Percentiles rank a stretch among this genome's conserved stretches.
Evolutionary conservation across 2,888 invertebrate species (phyloP).

Genomic region (Stegana nigrithorax): DNA sequence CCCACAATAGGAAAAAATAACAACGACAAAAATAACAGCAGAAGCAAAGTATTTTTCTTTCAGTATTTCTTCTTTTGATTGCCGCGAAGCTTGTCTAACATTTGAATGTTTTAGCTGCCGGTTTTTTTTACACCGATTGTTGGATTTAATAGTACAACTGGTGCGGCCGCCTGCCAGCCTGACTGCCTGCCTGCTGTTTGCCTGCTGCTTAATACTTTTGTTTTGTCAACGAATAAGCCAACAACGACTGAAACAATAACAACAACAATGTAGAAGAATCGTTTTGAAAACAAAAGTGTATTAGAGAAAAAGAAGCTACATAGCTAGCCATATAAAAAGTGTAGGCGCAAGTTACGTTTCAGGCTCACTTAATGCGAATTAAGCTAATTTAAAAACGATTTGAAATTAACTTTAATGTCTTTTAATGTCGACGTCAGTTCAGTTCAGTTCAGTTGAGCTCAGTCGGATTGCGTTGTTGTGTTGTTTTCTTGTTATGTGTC

Average conservation of each 20-base stretch:
- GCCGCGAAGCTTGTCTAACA: conserved; percentile 47
- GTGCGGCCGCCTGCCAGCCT: background rate
- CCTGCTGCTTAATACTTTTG: conserved; percentile 14
- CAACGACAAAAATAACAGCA: background rate
- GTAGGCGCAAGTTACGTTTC: conserved; percentile 60
- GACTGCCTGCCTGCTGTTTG: background rate
- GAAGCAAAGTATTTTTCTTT: too few relatives aligned
- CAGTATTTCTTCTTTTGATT: conserved; percentile 20
- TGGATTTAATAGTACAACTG: conserved; percentile 21
- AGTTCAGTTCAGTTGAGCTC: too few relatives aligned
- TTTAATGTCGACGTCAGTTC: conserved; percentile 18
- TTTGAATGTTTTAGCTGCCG: conserved; percentile 59
- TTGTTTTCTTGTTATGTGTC: background rate
- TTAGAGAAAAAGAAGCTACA: background rate
- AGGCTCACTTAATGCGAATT: conserved; percentile 56
- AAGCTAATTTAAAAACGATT: conserved; percentile 67
- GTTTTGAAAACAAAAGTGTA: too few relatives aligned
- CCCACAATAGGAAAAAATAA: background rate
- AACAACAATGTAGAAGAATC: background rate
- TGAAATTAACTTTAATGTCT: conserved; percentile 64
- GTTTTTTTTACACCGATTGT: conserved; percentile 22
- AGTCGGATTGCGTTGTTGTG: background rate
- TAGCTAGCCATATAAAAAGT: conserved; percentile 1
- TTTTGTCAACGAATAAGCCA: conserved; percentile 12
- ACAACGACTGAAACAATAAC: background rate